These are phyloP conservation scores for Ctenodactylus gundi DNA, from an alignment of 2,113 vertebrate species.

Conservation along the genomic window DNA sequence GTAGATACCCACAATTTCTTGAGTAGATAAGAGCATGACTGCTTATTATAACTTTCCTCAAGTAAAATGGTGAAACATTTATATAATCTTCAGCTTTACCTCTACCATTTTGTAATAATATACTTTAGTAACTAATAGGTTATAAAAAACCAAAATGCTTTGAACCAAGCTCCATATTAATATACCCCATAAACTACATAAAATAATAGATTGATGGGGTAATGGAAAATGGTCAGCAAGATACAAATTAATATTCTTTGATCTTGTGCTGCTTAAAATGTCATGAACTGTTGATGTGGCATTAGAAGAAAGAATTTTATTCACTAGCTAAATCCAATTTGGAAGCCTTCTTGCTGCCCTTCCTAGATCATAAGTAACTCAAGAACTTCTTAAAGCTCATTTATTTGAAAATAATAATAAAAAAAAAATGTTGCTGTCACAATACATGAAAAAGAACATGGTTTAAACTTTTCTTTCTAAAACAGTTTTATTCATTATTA, in stretches of 20 bases:
- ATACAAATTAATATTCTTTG: slow-evolving; percentile 30
- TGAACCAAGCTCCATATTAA: background rate
- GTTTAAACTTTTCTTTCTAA: background rate
- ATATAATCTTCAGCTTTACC: background rate
- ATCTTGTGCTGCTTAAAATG: slow-evolving; percentile 13
- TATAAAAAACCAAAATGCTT: background rate
- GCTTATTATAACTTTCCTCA: background rate
- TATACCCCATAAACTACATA: background rate
- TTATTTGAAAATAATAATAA: slow-evolving; percentile 50
- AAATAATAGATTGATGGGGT: slow-evolving; percentile 1
- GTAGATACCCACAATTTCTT: background rate
- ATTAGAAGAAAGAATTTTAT: slow-evolving; percentile 67
- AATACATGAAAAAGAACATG: slow-evolving; percentile 15
- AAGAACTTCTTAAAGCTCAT: slow-evolving; percentile 58
- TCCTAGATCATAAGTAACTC: slow-evolving; percentile 45
- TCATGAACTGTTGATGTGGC: slow-evolving; percentile 42
- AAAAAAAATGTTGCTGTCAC: background rate
- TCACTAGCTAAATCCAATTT: slow-evolving; percentile 59
- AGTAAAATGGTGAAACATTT: background rate
- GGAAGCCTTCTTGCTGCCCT: slow-evolving; percentile 33
- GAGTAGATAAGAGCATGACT: background rate
- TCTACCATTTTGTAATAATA: background rate
- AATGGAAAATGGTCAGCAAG: slow-evolving; percentile 21
- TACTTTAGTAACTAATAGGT: background rate
- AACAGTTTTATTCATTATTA: slow-evolving; percentile 55